Evolutionary conservation across 1,140 invertebrate genomes (phyloP).

Genomic region (Penaeus chinensis): DNA sequence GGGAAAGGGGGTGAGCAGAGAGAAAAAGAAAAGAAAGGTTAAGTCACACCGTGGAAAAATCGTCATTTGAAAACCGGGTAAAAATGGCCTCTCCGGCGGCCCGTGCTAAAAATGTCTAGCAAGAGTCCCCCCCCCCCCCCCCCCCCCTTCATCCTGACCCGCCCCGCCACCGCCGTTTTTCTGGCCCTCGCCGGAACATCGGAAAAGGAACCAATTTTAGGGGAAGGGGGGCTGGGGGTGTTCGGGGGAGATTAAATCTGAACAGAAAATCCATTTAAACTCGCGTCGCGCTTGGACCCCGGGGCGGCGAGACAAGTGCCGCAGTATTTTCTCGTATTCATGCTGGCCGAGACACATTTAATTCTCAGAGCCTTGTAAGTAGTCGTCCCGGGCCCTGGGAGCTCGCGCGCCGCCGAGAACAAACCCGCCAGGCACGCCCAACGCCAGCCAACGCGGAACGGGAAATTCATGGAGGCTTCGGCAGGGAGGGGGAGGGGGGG

Average conservation of each 20-base stretch:
- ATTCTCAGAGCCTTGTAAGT: too few species aligned
- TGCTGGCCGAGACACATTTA: not conserved
- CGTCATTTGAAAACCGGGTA: too few species aligned
- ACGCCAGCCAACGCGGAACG: too few species aligned
- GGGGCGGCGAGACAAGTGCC: conserved; percentile 2
- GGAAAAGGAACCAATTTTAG: conserved; percentile 39
- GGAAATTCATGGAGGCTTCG: too few species aligned
- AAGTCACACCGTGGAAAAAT: too few species aligned
- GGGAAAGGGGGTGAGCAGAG: not conserved
- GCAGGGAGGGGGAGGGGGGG: too few species aligned
- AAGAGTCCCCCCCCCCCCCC: not conserved
- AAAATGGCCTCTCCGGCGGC: not conserved
- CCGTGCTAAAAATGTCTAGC: too few species aligned
- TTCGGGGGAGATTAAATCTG: conserved; percentile 33
- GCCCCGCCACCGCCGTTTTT: conserved; percentile 4
- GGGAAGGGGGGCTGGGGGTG: not conserved
- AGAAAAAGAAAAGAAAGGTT: not conserved
- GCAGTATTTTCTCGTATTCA: conserved; percentile 6
- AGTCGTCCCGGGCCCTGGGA: too few species aligned
- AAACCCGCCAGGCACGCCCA: too few species aligned
- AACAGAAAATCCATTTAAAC: conserved; percentile 42
- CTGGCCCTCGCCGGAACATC: conserved; percentile 12
- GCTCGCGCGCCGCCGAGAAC: too few species aligned
- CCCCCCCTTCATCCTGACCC: not conserved
- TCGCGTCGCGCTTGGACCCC: not conserved